phyloP scores from a whole-genome alignment of 2,888 invertebrate species.

The Cataglyphis cursor region DNA sequence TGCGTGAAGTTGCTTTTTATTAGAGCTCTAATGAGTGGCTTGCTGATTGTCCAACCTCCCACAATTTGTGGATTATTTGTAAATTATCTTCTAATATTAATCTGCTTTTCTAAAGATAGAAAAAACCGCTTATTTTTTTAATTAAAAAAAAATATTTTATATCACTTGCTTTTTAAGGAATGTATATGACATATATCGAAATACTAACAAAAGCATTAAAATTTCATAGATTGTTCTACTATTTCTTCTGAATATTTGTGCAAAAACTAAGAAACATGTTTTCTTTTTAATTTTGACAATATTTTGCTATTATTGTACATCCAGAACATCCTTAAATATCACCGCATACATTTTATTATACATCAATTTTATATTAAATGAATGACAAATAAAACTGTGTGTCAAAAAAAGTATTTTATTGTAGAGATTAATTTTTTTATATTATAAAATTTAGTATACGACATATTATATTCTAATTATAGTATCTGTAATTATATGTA shows the following conservation, averaged over 20 bases:
- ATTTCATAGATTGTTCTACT: too few relatives aligned
- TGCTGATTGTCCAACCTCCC: slow-evolving; percentile 18
- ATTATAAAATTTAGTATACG: not conserved
- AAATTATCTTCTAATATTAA: slow-evolving; percentile 6
- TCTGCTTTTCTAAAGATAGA: not conserved
- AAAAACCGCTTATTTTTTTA: not conserved
- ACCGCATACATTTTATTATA: not conserved
- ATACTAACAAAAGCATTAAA: too few relatives aligned
- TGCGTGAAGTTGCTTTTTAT: slow-evolving; percentile 61
- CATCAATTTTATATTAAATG: not conserved
- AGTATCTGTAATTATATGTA: not conserved
- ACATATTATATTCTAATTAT: not conserved
- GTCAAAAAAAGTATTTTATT: not conserved
- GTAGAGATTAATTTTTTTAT: not conserved
- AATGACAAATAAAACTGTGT: not conserved
- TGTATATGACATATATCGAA: too few relatives aligned
- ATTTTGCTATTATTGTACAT: too few relatives aligned
- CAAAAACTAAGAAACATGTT: too few relatives aligned
- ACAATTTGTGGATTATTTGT: not conserved
- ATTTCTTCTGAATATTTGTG: too few relatives aligned
- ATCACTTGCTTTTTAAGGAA: not conserved
- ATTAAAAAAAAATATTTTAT: not conserved
- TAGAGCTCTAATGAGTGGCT: slow-evolving; percentile 43
- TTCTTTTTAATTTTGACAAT: too few relatives aligned
- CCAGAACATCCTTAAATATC: not conserved